phyloP scores from a whole-genome alignment of 2,888 invertebrate genomes.

The Linnaemya tessellans region DNA sequence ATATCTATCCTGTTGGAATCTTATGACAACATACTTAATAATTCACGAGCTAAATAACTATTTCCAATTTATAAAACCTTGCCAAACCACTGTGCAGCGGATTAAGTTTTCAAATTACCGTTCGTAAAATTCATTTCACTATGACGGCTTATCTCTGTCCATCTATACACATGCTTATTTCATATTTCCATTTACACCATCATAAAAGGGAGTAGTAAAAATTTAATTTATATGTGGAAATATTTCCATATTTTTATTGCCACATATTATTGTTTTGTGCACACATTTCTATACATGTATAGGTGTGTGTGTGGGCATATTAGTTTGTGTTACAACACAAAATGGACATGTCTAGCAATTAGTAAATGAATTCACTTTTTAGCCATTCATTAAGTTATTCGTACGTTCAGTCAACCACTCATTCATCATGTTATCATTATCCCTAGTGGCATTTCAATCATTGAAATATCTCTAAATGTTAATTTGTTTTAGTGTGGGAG shows the following conservation, averaged over 20 bases:
- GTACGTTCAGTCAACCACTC: constrained; percentile 71
- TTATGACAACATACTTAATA: too few relatives aligned
- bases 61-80: too few relatives aligned
- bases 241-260: constrained; percentile 1
- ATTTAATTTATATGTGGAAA: neutral
- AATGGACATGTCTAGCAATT: constrained; percentile 80
- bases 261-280: neutral
- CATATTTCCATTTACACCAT: neutral
- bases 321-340: constrained; percentile 46
- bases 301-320: neutral
- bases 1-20: too few relatives aligned
- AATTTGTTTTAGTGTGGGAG: constrained; percentile 26
- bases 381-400: constrained; percentile 45
- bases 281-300: neutral
- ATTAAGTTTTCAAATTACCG: neutral
- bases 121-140: neutral
- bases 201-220: constrained; percentile 36
- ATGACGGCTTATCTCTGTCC: neutral
- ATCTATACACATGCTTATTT: neutral
- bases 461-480: constrained; percentile 71
- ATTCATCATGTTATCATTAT: constrained; percentile 81
- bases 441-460: constrained; percentile 79
- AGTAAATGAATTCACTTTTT: constrained; percentile 80
- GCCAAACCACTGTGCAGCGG: too few relatives aligned
- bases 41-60: too few relatives aligned